phyloP scores from a whole-genome alignment of 2,113 vertebrate species.

The Fregetta grallaria region DNA sequence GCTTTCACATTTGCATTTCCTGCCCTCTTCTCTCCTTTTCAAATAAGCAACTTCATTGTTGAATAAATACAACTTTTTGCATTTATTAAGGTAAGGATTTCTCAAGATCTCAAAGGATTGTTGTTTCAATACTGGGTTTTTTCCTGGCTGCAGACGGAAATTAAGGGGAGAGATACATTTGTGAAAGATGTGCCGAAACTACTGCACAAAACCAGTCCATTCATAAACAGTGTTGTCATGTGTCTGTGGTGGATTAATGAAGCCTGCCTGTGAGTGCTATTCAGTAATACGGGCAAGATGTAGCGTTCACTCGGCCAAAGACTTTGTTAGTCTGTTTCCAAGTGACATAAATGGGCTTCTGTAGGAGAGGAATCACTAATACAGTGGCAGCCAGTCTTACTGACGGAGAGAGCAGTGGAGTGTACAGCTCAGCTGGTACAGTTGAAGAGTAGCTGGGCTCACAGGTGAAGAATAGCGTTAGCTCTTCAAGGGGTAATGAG shows the following conservation, averaged over 20 bases:
- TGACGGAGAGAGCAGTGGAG: not conserved
- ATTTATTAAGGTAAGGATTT: not conserved
- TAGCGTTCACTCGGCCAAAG: not conserved
- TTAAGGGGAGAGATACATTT: not conserved
- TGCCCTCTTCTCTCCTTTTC: not conserved
- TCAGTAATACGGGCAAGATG: not conserved
- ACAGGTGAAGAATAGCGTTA: not conserved
- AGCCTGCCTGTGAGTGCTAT: not conserved
- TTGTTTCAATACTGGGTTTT: not conserved
- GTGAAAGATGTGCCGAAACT: not conserved
- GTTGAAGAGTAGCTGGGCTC: not conserved
- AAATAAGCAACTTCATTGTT: not conserved
- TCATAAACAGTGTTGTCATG: not conserved
- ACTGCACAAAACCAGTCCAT: not conserved
- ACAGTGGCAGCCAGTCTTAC: not conserved
- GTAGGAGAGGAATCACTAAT: not conserved
- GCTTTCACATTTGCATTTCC: not conserved
- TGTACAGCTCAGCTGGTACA: not conserved
- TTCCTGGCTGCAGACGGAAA: not conserved
- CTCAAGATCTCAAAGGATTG: not conserved
- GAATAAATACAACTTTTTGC: not conserved
- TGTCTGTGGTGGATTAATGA: constrained; percentile 26
- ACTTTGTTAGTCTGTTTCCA: constrained; percentile 15
- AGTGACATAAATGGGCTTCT: not conserved
- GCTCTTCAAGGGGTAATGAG: not conserved